Base-by-base conservation (phyloP, 2,113 vertebrate species). In the Pygoscelis antarcticus region DNA sequence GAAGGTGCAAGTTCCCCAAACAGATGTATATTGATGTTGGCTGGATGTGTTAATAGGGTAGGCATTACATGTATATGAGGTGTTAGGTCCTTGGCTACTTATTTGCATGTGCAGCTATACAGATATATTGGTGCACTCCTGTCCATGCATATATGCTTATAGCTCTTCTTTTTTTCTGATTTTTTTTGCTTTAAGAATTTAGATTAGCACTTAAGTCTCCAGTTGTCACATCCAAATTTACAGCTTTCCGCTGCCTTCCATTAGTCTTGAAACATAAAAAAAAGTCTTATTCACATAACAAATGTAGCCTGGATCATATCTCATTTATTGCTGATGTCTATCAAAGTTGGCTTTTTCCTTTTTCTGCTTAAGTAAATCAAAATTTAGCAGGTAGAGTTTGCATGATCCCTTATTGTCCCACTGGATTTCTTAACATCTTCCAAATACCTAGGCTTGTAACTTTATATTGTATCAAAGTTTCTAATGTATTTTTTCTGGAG, bases 11-110 rank as follows among this genome's bases (percentile, higher is more conserved):
- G 38, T 71, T 94, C 69, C 77, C 51, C 16, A 16, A 91, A 55
- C 57, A 55, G 23, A 70, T 71, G 55, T 29, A 32, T 89, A 17
- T 54, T 89, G 65, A 54, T 83, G n/a, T 74, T 91, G 83, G 57
- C 61, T 82, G 76, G n/a, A 87, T 89, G 72, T 95, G 81, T 92
- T 96, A 94, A 94, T 78, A 96, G 87, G 54, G 32, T 52, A 38
- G 54, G 18, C 68, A 57, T 88, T 93, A 49, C 57, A n/a, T 57
- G 12, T 75, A 95, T 93, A 90, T 61, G 85, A 96, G 80, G 58
- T 96, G 85, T 61, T 77, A 90, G 71, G 64, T 83, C 62, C 64
- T 94, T 92, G 77, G 76, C 64, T 86, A 61, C 76, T 83, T 61
- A 46, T 3, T 90, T 88, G 75, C 49, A 38, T 57, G 30, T 57